Base-by-base conservation (phyloP, 2,113 vertebrate genomes). In the Trichechus manatus region DNA sequence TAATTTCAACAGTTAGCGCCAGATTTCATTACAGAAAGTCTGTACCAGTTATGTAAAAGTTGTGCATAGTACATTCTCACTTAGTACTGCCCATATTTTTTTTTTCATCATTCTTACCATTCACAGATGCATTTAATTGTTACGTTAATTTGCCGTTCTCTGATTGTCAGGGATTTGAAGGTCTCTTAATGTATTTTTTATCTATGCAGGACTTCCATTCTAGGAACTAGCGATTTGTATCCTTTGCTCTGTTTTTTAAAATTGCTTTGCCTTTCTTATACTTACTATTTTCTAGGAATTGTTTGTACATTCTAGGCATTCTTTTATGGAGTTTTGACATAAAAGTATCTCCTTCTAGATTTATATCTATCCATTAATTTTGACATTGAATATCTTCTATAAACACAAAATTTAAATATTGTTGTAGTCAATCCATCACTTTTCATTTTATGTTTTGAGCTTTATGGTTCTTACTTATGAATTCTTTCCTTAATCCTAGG, bases 1-100 rank as follows among this genome's bases (percentile, higher is more conserved):
- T 29, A 86, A 89, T 89, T 86, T 78, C 31, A 86, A 91, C 86
- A 86, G 88, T 59, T 72, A 72, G 33, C n/a, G 50, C 6, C 10
- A 64, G 39, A 85, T 70, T 63, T 92, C 13, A 47, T 89, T 68
- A n/a, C 17, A 91, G 11, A 86, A 19, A 56, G 85, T 25, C 4
- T 22, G 3, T 63, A 22, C 1, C 1, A 74, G 19, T 83, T 85
- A 70, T 78, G 4, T 11, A 79, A 22, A 3, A 39, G 9, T 6
- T 9, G 22, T 17, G 61, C 22, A 63, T 31, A 66, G 15, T 56
- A 36, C 3, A 56, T 22, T 4, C 0, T 82, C 39, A n/a, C 36
- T 70, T 66, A 63, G 3, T 63, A 53, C 31, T 79, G 80, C 13
- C 19, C 27, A 22, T 70, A 61, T 39, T 59, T 84, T 50, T 36